phyloP scores from a whole-genome alignment of 2,113 vertebrate species.

The Oryzias curvinotus region DNA sequence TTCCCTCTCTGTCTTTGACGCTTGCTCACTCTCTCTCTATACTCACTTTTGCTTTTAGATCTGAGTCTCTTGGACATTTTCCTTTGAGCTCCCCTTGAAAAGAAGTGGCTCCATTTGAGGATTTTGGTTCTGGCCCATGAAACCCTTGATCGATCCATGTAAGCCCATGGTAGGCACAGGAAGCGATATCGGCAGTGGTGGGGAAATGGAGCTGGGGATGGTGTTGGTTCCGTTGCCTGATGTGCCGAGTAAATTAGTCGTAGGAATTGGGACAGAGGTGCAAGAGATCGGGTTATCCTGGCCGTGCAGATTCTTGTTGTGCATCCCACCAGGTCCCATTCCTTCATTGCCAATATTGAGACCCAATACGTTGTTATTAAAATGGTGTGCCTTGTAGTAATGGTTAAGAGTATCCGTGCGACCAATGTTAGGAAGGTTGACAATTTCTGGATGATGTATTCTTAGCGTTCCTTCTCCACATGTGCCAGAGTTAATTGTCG shows the following conservation, averaged over 20 bases:
- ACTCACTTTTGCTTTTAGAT: slow-evolving; percentile 78
- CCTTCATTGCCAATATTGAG: slow-evolving; percentile 65
- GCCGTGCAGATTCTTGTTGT: slow-evolving; percentile 71
- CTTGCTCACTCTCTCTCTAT: slow-evolving; percentile 49
- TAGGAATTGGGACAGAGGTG: slow-evolving; percentile 69
- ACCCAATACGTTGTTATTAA: slow-evolving; percentile 84
- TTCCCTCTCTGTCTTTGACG: slow-evolving; percentile 65
- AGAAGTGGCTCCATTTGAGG: slow-evolving; percentile 89
- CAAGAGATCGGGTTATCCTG: slow-evolving; percentile 75
- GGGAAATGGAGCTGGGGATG: slow-evolving; percentile 67
- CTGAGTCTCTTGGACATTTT: slow-evolving; percentile 95
- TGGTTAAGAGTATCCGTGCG: slow-evolving; percentile 88
- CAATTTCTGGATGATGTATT: slow-evolving; percentile 80
- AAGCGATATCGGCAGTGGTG: slow-evolving; percentile 78
- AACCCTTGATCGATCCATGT: slow-evolving; percentile 83
- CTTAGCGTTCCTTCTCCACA: slow-evolving; percentile 71
- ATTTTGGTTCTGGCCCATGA: slow-evolving; percentile 82
- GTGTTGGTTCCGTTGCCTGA: slow-evolving; percentile 71
- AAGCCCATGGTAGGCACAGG: slow-evolving; percentile 80
- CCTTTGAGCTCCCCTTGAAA: slow-evolving; percentile 92
- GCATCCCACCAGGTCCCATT: slow-evolving; percentile 63
- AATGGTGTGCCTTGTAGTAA: slow-evolving; percentile 91
- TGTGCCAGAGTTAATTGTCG: slow-evolving; percentile 67
- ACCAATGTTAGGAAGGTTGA: slow-evolving; percentile 82
- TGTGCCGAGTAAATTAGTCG: slow-evolving; percentile 59